A percentile compares a stretch with the other conserved stretches of the same genome.
Conservation (phyloP, 2,113 vertebrate species). For the Chaetops frenatus region DNA sequence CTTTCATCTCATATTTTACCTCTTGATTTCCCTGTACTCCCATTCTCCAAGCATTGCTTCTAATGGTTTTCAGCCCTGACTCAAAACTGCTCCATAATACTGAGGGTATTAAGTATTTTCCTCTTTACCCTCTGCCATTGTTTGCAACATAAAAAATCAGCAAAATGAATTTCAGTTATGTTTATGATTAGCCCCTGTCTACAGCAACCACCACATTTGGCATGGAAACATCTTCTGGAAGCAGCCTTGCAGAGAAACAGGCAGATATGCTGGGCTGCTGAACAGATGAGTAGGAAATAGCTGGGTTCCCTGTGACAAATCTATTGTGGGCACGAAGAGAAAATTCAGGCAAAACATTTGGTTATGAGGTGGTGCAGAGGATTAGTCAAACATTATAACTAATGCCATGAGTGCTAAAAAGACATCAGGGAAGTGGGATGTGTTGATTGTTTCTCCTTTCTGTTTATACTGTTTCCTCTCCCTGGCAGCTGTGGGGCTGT, state of each 20-base stretch:
- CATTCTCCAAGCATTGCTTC: not conserved
- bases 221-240: conserved; percentile 13
- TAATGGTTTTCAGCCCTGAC: not conserved
- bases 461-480: conserved; percentile 69
- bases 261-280: not conserved
- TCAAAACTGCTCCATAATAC: not conserved
- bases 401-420: conserved; percentile 68
- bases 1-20: conserved; percentile 4
- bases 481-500: conserved; percentile 69
- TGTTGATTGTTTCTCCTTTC: conserved; percentile 78
- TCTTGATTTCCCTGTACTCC: not conserved
- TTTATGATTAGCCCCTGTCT: conserved; percentile 54
- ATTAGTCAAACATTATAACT: conserved; percentile 61
- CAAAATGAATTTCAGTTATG: conserved; percentile 32
- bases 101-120: not conserved
- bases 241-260: conserved; percentile 29
- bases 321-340: not conserved
- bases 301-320: conserved; percentile 12
- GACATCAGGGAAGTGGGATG: conserved; percentile 62
- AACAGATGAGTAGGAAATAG: conserved; percentile 48
- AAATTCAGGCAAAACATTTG: conserved; percentile 41
- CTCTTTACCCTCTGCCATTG: not conserved
- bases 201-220: not conserved
- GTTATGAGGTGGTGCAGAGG: not conserved
- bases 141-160: conserved; percentile 7